Base-by-base conservation (phyloP, 1,140 invertebrate species). In the Cataglyphis hispanica region DNA sequence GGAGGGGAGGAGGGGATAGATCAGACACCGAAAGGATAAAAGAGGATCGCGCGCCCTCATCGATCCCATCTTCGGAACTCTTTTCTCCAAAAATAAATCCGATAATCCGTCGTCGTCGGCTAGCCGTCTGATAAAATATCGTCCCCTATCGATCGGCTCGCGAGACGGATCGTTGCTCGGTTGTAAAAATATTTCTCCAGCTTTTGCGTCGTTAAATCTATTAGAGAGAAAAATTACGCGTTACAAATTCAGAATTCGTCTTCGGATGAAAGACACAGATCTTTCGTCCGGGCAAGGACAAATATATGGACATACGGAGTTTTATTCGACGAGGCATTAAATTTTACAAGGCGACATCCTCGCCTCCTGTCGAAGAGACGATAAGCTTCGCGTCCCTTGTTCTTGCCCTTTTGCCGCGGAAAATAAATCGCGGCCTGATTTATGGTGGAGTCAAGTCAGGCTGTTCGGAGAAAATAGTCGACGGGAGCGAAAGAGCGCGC, bases 41-140 rank as follows among this genome's bases (percentile, higher is more conserved):
- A 83, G 40, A 7, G 34, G 77, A 83, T 37, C 43, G 70, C 72
- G 72, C 43, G 50, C 84, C 75, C 81, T 66, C 88, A 91, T 83
- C 77, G 88, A 84, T 72, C 66, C 25, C 77, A 61, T 87, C 72
- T 75, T 84, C 46, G 60, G 75, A 53, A 78, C 61, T 77, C 13
- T 60, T 81, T 56, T 37, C 70, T 83, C 19, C 22, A 72, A 70
- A n/a, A n/a, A n/a, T n/a, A n/a, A 75, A 83, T 77, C 46, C 76
- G 40, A 86, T 89, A 89, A 81, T 89, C 74, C 87, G 13, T 11
- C 16, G 43, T 53, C 69, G 16, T 13, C 46, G 46, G 8, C 61
- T 2, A 31, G 31, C 31, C 61, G 3, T 13, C 37, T 69, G 53
- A 72, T 83, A 34, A 77, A 84, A 64, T 31, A 84, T 64, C 60